Conservation (phyloP, 2,797 vertebrate genomes). For the Clarias laeviceps region DNA sequence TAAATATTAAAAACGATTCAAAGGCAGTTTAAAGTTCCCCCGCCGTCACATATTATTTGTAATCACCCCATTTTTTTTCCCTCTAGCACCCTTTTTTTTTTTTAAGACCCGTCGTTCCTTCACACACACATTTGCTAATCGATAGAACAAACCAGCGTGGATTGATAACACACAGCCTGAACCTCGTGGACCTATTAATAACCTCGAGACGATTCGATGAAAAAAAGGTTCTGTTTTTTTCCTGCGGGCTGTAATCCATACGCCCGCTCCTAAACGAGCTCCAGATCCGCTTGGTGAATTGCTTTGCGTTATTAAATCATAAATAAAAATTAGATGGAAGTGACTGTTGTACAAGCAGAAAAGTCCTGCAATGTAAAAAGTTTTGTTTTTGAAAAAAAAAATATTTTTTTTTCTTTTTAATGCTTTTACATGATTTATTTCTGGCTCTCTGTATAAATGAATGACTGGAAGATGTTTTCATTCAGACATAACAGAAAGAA, state of each 20-base stretch:
- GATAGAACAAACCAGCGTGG: conserved; percentile 75
- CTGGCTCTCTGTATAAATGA: not conserved
- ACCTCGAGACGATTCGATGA: conserved; percentile 69
- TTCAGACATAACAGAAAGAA: conserved; percentile 58
- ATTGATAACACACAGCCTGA: conserved; percentile 73
- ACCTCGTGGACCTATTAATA: conserved; percentile 77
- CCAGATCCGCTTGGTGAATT: not conserved
- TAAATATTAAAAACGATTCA: not conserved
- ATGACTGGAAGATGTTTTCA: not conserved
- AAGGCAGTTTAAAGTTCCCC: not conserved
- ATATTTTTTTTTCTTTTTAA: not conserved
- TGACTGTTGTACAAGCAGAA: not conserved
- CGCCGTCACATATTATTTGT: not conserved
- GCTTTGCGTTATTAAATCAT: conserved; percentile 16
- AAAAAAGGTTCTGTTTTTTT: conserved; percentile 74
- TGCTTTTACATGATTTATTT: not conserved
- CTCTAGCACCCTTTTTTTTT: not conserved
- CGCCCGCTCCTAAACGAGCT: conserved; percentile 50
- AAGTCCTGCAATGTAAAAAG: not conserved
- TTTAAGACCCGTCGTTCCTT: conserved; percentile 53
- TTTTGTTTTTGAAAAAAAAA: not conserved
- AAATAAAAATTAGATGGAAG: conserved; percentile 19
- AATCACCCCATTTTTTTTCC: not conserved
- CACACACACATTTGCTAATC: conserved; percentile 70
- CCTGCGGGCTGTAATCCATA: conserved; percentile 72